Conservation (phyloP, 2,888 invertebrate genomes). For the Phragmatobia fuliginosa region DNA sequence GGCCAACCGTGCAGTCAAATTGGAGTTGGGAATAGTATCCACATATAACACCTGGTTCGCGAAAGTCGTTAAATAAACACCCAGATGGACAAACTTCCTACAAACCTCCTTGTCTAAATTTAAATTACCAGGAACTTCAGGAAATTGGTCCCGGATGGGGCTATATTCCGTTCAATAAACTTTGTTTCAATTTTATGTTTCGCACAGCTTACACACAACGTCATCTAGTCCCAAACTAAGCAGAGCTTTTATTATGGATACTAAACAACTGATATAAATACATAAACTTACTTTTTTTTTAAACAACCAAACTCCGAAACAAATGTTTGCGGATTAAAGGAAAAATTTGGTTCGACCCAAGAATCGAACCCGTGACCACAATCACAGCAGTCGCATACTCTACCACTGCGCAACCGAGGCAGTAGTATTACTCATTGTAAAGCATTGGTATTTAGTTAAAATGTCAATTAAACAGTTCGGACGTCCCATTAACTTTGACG, state of each 20-base stretch:
- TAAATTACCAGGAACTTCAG: background rate
- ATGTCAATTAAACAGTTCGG: background rate
- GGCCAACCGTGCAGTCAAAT: too few relatives aligned
- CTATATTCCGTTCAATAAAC: background rate
- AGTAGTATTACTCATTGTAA: background rate
- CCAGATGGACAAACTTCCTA: background rate
- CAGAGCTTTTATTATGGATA: too few relatives aligned
- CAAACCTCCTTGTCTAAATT: background rate
- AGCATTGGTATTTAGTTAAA: background rate
- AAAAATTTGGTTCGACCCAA: too few relatives aligned
- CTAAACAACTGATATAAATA: too few relatives aligned
- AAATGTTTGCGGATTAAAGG: too few relatives aligned
- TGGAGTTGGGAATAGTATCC: background rate
- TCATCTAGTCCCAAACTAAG: too few relatives aligned
- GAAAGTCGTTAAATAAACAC: background rate
- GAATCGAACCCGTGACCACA: too few relatives aligned
- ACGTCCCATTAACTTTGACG: background rate
- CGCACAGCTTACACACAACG: too few relatives aligned
- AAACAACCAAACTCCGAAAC: too few relatives aligned
- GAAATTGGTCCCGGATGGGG: background rate
- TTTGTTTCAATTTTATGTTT: background rate
- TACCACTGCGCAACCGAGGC: too few relatives aligned
- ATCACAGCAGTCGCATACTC: too few relatives aligned
- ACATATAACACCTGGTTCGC: background rate
- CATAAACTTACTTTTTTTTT: too few relatives aligned